phyloP scores from a whole-genome alignment of 2,113 vertebrate genomes.

The Hydrochoerus hydrochaeris region DNA sequence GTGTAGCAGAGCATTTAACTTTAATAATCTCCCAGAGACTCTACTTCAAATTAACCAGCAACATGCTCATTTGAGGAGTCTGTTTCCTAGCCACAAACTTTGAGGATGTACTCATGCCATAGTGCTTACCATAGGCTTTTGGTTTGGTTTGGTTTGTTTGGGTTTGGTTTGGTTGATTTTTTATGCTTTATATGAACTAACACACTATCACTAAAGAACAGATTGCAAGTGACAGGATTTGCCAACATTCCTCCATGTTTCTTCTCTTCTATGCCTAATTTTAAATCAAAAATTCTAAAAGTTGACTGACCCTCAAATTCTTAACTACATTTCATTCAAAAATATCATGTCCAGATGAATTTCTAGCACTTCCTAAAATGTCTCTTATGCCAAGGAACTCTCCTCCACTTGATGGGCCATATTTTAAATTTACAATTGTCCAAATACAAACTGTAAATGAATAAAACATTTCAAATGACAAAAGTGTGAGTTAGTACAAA shows the following conservation, averaged over 20 bases:
- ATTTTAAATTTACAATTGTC: slow-evolving; percentile 41
- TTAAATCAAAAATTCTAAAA: slow-evolving; percentile 56
- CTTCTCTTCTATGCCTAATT: neutral
- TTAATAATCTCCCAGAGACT: neutral
- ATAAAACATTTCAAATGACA: neutral
- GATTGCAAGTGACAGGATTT: neutral
- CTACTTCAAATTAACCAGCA: neutral
- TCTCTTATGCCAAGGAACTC: neutral
- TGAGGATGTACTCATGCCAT: neutral
- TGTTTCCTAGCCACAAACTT: neutral
- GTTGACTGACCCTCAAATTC: neutral
- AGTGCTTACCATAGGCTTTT: neutral
- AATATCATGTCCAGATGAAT: neutral
- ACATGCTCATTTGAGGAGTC: neutral
- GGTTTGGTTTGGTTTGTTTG: neutral
- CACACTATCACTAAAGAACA: neutral
- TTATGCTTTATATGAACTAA: neutral
- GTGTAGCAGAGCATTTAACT: neutral
- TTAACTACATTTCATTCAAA: neutral
- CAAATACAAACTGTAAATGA: slow-evolving; percentile 40
- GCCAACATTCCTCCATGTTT: slow-evolving; percentile 12
- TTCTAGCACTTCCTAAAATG: slow-evolving; percentile 20
- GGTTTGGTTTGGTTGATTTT: neutral
- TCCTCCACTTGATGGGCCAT: neutral
- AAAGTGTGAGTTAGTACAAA: neutral